Evolutionary conservation across 2,113 vertebrate genomes (phyloP).

Genomic region (Empidonax alnorum): DNA sequence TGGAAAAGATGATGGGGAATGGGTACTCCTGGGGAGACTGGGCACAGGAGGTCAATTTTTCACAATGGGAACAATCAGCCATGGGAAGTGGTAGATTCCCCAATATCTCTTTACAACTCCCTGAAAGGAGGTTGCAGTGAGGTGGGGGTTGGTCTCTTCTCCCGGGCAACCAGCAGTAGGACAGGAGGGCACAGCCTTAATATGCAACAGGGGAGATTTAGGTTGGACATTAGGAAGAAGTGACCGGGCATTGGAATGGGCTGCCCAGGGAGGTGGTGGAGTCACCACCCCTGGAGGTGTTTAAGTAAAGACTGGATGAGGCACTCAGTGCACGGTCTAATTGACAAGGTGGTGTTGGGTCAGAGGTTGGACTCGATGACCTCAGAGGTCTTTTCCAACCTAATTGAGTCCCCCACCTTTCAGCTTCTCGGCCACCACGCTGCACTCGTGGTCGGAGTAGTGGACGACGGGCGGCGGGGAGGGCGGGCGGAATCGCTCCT

Average conservation of each 20-base stretch:
- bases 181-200: background rate
- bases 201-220: background rate
- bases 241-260: background rate
- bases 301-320: background rate
- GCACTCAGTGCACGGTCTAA: background rate
- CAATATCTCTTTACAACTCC: background rate
- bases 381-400: background rate
- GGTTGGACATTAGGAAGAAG: background rate
- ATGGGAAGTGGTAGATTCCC: background rate
- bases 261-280: background rate
- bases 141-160: background rate
- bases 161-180: background rate
- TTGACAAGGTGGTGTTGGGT: background rate
- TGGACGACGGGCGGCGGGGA: constrained; percentile 93
- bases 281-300: background rate
- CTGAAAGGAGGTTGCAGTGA: background rate
- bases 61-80: background rate
- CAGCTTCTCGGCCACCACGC: constrained; percentile 91
- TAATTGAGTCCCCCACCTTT: constrained; percentile 81
- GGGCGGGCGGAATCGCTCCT: constrained; percentile 86
- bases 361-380: background rate
- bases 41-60: background rate
- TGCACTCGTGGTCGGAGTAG: constrained; percentile 94
- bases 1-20: background rate
- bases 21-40: background rate